Evolutionary conservation across 2,797 vertebrate species (phyloP), one percentile per base, ranked within the genome.

Genomic region (Fistularia commersonii): DNA sequence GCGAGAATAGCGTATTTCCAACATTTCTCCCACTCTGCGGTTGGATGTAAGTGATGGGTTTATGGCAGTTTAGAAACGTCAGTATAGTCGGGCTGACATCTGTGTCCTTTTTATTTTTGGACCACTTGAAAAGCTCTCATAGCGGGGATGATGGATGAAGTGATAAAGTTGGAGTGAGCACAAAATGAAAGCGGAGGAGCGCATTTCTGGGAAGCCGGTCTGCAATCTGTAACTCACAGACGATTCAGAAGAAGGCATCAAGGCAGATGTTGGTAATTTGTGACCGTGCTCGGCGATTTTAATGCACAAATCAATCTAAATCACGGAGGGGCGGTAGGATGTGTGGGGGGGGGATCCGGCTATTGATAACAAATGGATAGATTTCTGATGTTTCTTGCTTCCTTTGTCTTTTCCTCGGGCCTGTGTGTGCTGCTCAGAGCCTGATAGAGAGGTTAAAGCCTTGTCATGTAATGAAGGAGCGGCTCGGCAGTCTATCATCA

Each of bases 21-120:
- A 67, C 64, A 37, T 81, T 65, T 70, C 66, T 64, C 58, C 46
- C 62, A 5, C 59, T 55, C 64, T 66, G 81, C 83, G 84, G 78
- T 66, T 70, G 77, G 76, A 79, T 54, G 65, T 80, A 85, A 88
- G 77, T 83, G 84, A 76, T 71, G 79, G 77, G 64, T 81, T 80
- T 76, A 74, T 58, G 70, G 79, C 37, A 77, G 68, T 82, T 84
- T 71, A 72, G 76, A 69, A 84, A 78, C 83, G 81, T 85, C 73
- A 71, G 84, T 81, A 73, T 66, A 76, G 77, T 72, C 57, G 49
- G 70, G 73, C 73, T 65, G 79, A 88, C 85, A 87, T 87, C 83
- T 89, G 83, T 55, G 72, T 79, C 68, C 75, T 67, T 76, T 86
- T 85, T 86, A 85, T 84, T 83, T 84, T 82, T 80, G 82, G 82